Base-by-base conservation (phyloP, 2,888 invertebrate species). In the Rotaria macrura region DNA sequence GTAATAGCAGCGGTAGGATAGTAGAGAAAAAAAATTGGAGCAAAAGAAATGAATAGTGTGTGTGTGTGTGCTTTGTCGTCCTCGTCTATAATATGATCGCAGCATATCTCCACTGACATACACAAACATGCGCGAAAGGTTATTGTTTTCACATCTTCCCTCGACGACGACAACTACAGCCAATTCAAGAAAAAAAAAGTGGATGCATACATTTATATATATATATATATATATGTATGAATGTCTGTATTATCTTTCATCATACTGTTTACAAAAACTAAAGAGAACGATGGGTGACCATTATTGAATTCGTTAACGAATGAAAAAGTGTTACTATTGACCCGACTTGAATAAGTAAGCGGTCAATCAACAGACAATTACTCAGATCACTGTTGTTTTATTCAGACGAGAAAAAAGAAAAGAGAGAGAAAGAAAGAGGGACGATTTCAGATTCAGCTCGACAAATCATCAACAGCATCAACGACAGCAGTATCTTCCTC, bases 1-100 rank as follows among this genome's bases (percentile, higher is more conserved):
- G 65, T 65, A 34, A 20, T 65, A 65, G 49, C 47, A 49, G 65
- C 65, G 34, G 65, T 65, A 65, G 52, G 52, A 23, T 52, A 23
- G 52, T 52, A 52, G 20, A 52, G 65, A 54, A 54, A 49, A 49
- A 40, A 79, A 34, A 43, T n/a, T 65, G 65, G 65, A 65, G 65
- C 65, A 34, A 65, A 65, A 65, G 65, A 65, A 65, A 65, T 65
- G 65, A 65, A 65, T 65, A 65, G 65, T 65, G 65, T 65, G 65
- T 65, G 9, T 65, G 34, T 65, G 65, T 65, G 57, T 57, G 57
- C 57, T 7, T 29, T 65, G 65, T 65, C 65, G 65, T 65, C 65
- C n/a, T 65, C 65, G 65, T 65, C 65, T 65, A 65, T 34, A 65
- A 65, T 65, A 65, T 65, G 65, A 65, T 65, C 65, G 65, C 65